Base-by-base conservation (phyloP, 2,113 vertebrate species). In the Pseudorectes ferrugineus region DNA sequence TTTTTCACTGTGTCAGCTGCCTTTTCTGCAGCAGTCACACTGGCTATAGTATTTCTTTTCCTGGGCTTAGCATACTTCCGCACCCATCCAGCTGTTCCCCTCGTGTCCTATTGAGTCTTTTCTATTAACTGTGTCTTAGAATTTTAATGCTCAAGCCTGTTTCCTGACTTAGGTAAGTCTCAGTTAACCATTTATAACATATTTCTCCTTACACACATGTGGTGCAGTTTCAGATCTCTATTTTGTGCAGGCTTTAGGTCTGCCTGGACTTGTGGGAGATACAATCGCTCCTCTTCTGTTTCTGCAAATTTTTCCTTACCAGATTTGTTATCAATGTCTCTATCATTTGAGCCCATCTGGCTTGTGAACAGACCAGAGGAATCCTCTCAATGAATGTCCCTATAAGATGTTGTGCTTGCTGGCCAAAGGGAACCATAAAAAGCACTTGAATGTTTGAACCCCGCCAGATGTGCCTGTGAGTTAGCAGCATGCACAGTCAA, bases 131-230 rank as follows among this genome's bases (percentile, higher is more conserved):
- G 14, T 82, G 95, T 66, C 92, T 95, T 96, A 95, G 96, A 96
- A 96, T 98, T 98, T 98, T 98, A 98, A 97, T 97, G 96, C 95
- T 87, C 78, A 94, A 95, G 96, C 62, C 97, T 98, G 98, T 97
- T 98, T 98, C 97, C 97, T 97, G 91, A 91, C 97, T 91, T 96
- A 90, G 89, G 83, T 91, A 95, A 94, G 96, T 96, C 93, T 97
- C 92, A 89, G 95, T 92, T 91, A 97, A 97, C 96, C 74, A 95
- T 93, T 98, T 98, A 96, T 97, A 98, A 98, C 95, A 77, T 96
- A 97, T 98, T 98, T 98, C 97, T 91, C 91, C 79, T 92, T 95
- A 90, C 77, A 96, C 87, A 94, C 75, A 94, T 48, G 88, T 29
- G 14, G 33, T 9, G 81, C 40, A 91, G 67, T 97, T 98, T 95